phyloP scores from a whole-genome alignment of 37 sponge, comb jelly and placozoan species.

The Chondrilla cf. caribensis region DNA sequence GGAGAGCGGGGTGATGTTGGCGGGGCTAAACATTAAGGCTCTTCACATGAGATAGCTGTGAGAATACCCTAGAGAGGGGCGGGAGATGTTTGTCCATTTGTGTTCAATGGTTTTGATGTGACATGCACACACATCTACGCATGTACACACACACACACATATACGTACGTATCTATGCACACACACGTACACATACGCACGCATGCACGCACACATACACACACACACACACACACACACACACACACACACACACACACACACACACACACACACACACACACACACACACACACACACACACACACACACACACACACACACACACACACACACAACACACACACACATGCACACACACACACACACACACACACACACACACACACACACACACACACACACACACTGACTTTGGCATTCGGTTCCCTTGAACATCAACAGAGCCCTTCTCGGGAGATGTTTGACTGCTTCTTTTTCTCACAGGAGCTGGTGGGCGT shows the following conservation, averaged over 20 bases:
- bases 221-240: constrained; percentile 3
- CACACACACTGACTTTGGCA: neutral
- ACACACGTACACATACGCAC: constrained; percentile 7
- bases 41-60: no score
- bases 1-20: no score
- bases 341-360: neutral
- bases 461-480: no score
- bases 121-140: no score
- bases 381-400: constrained; percentile 32
- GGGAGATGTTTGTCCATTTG: no score
- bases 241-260: no score
- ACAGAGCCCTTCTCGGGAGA: no score
- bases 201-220: constrained; percentile 4
- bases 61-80: no score
- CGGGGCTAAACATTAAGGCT: no score
- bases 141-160: neutral
- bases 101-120: no score
- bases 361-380: constrained; percentile 25
- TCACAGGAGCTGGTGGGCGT: no score
- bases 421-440: no score
- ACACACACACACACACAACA: constrained; percentile 16
- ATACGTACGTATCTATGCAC: neutral
- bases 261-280: constrained; percentile 9
- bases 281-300: constrained; percentile 13
- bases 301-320: constrained; percentile 14